Base-by-base conservation (phyloP, 2,888 invertebrate genomes). In the Bibio marci region DNA sequence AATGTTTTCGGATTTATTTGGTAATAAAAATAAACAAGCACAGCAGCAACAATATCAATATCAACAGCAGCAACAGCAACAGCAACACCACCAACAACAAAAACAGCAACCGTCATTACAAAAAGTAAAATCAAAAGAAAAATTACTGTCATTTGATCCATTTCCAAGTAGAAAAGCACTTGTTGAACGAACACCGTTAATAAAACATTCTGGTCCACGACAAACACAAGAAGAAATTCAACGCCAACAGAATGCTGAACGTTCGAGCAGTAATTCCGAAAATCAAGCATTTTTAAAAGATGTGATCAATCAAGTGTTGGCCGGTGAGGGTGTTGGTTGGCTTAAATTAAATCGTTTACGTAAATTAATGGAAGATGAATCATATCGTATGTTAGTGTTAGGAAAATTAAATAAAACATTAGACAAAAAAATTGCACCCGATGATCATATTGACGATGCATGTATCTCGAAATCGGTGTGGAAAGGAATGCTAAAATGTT, bases 331-430 rank as follows among this genome's bases (percentile, higher is more conserved):
- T 1, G 86, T 99, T 1, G 92, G 95, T 14, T 97, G 97, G 91
- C 68, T 98, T 35, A 92, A 95, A 57, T 65, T 92, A 14, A 90
- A 86, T 54, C 73, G 92, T 18, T 67, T 95, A 37, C 87, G 86
- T 56, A 94, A 92, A 54, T 65, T 99, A 22, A 92, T 99, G 90
- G 97, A 98, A 58, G 97, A 99, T 59, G 98, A 99, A 63, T 94
- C 88, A 35, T 92, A 97, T 61, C 72, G 98, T 27, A 94, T 91
- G 57, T 78, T 98, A 64, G 87, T 95, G 30, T 76, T 98, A 35
- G 87, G 87, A 47, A 88, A 94, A 56, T 69, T 99, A 4, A 98
- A 98, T 60, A 80, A 83, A 51, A 92, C 92, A 38, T 70, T 94
- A 40, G 92, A 90, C 52, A 76, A 78, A 48, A 95, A 88, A 64